Evolutionary conservation across 2,888 invertebrate species (phyloP), one percentile per base, ranked within the genome.

Genomic region (Tipula confusa): DNA sequence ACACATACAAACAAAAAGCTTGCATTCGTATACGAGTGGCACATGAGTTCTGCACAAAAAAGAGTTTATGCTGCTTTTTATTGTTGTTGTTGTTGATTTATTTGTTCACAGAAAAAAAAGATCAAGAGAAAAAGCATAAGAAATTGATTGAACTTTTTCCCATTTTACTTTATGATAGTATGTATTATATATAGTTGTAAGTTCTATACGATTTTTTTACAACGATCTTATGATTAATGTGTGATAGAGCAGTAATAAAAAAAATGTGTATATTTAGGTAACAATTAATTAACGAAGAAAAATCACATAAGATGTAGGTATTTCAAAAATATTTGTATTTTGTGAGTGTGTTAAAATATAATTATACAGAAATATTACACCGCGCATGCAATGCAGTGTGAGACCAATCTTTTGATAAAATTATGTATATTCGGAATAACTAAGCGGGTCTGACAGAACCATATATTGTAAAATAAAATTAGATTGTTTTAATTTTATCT

Each of bases 1-100:
- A n/a, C n/a, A 15, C 29, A 13, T 80, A 15, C 13, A n/a, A 3
- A 29, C 15, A 13, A 3, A 29, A n/a, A n/a, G 29, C 5, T 31
- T 7, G 43, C 29, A 80, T 80, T 29, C n/a, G 43, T 80, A 80
- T 80, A 79, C n/a, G 29, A 79, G 28, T 29, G 29, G 31, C 80
- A 80, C 29, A 80, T 80, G 80, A 80, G 80, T 80, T 80, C 31
- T 80, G 80, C 80, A 80, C 29, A 29, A 1, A 80, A 80, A 29
- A 29, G 5, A 80, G 18, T 15, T 15, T 15, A 15, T 15, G n/a
- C n/a, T n/a, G n/a, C n/a, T n/a, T n/a, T n/a, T n/a, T n/a, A n/a
- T n/a, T n/a, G n/a, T n/a, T n/a, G n/a, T n/a, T n/a, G n/a, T n/a
- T n/a, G n/a, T n/a, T n/a, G n/a, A n/a, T n/a, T n/a, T n/a, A n/a